A percentile compares a stretch with the other conserved stretches of the same genome.
These are phyloP conservation scores for Clunio marinus DNA, from an alignment of 2,888 invertebrate species.

Conservation along the genomic window DNA sequence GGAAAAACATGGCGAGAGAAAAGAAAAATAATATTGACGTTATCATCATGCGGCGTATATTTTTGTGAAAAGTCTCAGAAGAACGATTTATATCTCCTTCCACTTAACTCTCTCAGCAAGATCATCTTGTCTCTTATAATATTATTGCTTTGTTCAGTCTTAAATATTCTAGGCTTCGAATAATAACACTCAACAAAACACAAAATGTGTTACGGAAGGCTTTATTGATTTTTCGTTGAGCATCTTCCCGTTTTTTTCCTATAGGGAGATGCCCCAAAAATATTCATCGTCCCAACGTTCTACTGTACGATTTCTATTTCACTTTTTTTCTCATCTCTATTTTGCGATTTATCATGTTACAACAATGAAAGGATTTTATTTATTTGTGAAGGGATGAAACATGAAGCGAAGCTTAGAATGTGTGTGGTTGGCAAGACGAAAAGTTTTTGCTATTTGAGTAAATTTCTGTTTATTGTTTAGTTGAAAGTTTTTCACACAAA, in stretches of 20 bases:
- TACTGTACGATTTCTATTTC: no score
- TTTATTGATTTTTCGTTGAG: background rate
- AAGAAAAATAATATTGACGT: background rate
- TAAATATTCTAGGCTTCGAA: background rate
- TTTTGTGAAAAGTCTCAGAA: background rate
- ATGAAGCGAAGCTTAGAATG: no score
- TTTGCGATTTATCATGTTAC: no score
- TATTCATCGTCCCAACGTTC: no score
- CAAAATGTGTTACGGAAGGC: constrained; percentile 8
- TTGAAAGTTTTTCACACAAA: no score
- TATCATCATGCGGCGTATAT: background rate
- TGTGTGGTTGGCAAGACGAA: no score
- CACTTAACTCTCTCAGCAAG: background rate
- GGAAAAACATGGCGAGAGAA: background rate
- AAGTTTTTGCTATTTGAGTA: no score
- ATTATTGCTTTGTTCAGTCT: background rate
- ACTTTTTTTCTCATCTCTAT: no score
- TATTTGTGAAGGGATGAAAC: no score
- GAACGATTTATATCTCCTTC: constrained; percentile 5
- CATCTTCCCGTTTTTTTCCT: background rate
- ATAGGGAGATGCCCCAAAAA: background rate
- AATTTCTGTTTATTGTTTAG: no score
- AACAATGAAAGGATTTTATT: no score
- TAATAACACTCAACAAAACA: background rate
- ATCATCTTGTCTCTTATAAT: background rate